These are phyloP conservation scores for Cyclophora punctaria DNA, from an alignment of 2,888 invertebrate species.

Conservation along the genomic window DNA sequence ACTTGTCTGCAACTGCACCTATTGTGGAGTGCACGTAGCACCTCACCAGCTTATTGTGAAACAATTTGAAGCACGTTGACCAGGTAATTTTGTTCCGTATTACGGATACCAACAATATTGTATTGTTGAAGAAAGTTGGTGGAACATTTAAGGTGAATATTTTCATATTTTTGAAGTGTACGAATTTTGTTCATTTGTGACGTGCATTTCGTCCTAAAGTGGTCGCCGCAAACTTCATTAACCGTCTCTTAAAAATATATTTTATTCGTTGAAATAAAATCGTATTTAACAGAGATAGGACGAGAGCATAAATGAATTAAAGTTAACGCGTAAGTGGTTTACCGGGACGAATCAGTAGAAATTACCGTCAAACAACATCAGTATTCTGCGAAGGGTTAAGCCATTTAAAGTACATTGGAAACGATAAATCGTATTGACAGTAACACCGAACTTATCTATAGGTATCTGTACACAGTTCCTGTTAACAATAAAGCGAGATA, in stretches of 20 bases:
- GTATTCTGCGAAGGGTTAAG: constrained; percentile 16
- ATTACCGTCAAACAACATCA: constrained; percentile 8
- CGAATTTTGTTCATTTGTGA: too few species aligned
- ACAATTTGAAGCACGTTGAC: too few species aligned
- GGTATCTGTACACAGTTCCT: constrained; percentile 29
- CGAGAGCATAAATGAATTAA: neutral
- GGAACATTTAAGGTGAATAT: too few species aligned
- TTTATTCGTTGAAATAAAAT: too few species aligned
- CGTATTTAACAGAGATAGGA: too few species aligned
- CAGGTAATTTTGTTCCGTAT: too few species aligned
- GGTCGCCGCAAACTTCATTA: too few species aligned
- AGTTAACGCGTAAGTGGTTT: constrained; percentile 1
- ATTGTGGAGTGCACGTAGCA: constrained; percentile 65
- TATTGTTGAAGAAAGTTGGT: too few species aligned
- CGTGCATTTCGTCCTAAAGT: too few species aligned
- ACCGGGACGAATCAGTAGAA: constrained; percentile 1
- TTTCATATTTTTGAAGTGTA: too few species aligned
- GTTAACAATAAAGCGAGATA: constrained; percentile 59
- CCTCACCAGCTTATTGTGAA: constrained; percentile 4
- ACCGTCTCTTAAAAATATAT: too few species aligned
- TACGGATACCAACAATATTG: too few species aligned
- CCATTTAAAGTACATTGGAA: constrained; percentile 13
- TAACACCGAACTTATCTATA: constrained; percentile 18
- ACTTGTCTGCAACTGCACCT: constrained; percentile 57
- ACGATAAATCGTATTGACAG: constrained; percentile 32